Conservation (phyloP, 1,140 invertebrate genomes). For the Lerema accius region DNA sequence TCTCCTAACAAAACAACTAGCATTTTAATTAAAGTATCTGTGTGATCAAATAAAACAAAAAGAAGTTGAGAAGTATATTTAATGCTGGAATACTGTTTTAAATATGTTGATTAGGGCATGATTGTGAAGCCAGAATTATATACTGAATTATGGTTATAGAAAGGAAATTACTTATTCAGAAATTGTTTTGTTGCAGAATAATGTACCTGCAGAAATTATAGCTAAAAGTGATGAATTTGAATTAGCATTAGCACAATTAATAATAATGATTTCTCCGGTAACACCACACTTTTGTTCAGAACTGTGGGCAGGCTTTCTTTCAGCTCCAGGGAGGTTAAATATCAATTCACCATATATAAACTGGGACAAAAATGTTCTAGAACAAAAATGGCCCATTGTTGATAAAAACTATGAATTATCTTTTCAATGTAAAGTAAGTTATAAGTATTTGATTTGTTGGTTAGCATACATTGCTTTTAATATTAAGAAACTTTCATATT, state of each 20-base stretch:
- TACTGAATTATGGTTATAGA: too few species aligned
- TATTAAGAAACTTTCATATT: too few species aligned
- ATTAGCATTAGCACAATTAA: slow-evolving; percentile 88
- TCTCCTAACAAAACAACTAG: too few species aligned
- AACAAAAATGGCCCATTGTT: slow-evolving; percentile 92
- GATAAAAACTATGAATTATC: slow-evolving; percentile 88
- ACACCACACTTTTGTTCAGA: slow-evolving; percentile 95
- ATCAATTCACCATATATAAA: slow-evolving; percentile 75
- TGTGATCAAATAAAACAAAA: too few species aligned
- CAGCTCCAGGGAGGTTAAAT: slow-evolving; percentile 83
- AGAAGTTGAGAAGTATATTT: too few species aligned
- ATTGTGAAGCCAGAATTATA: too few species aligned
- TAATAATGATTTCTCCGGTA: slow-evolving; percentile 94
- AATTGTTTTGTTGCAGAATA: slow-evolving; percentile 64
- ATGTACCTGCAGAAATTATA: slow-evolving; percentile 83
- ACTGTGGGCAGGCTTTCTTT: slow-evolving; percentile 91
- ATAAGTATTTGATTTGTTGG: too few species aligned
- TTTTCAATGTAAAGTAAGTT: slow-evolving; percentile 84
- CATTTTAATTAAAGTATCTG: too few species aligned
- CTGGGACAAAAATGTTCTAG: slow-evolving; percentile 86
- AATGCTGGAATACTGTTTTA: too few species aligned
- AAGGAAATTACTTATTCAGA: too few species aligned
- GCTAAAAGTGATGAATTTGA: slow-evolving; percentile 90
- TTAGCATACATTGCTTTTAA: too few species aligned
- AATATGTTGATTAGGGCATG: too few species aligned